Conservation (phyloP, 1,140 invertebrate genomes). For the Drosophila pectinifera region DNA sequence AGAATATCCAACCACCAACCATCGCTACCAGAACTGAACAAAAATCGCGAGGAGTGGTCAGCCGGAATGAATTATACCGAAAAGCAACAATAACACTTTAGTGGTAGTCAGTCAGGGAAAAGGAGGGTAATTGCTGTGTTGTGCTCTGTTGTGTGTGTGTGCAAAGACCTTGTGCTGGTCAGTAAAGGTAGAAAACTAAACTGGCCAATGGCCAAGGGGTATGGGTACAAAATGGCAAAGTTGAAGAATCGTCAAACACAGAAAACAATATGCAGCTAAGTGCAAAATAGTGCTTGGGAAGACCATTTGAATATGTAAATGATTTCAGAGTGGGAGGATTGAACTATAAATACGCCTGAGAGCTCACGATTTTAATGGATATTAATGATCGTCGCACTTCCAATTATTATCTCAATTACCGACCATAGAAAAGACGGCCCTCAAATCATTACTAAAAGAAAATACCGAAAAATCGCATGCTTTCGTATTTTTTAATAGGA, state of each 20-base stretch:
- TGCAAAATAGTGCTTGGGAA: slow-evolving; percentile 41
- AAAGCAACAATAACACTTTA: slow-evolving; percentile 46
- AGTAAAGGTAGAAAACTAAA: slow-evolving; percentile 48
- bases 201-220: slow-evolving; percentile 53
- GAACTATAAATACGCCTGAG: neutral
- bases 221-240: slow-evolving; percentile 52
- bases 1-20: slow-evolving; percentile 22
- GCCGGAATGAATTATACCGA: slow-evolving; percentile 37
- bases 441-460: too few relatives aligned
- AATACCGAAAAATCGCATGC: too few relatives aligned
- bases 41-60: slow-evolving; percentile 50
- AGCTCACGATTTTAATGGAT: neutral
- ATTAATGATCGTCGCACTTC: too few relatives aligned
- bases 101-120: slow-evolving; percentile 10
- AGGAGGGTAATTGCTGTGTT: slow-evolving; percentile 8
- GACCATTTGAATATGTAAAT: slow-evolving; percentile 20
- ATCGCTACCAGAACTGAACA: slow-evolving; percentile 15
- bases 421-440: too few relatives aligned
- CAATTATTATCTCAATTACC: too few relatives aligned
- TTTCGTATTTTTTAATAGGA: too few relatives aligned
- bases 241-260: slow-evolving; percentile 4
- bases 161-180: slow-evolving; percentile 64
- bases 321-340: neutral
- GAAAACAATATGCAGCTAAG: slow-evolving; percentile 22
- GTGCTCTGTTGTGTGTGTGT: neutral